Percentiles rank a stretch among this genome's conserved stretches.
These are phyloP conservation scores for Neotoma lepida DNA, from an alignment of 2,113 vertebrate species.

Conservation along the genomic window DNA sequence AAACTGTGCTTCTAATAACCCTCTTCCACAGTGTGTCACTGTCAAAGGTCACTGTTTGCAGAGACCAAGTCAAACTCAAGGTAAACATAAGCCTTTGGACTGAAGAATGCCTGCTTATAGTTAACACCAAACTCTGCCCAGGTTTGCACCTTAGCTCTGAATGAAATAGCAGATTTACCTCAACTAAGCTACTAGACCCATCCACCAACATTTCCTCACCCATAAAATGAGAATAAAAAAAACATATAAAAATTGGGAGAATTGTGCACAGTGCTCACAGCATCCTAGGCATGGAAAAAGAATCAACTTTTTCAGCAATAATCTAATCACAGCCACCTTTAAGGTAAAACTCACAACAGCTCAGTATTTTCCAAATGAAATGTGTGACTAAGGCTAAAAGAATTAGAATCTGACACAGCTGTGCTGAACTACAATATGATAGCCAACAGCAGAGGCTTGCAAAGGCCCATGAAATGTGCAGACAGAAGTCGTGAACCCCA, in stretches of 20 bases:
- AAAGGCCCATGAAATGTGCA: not conserved
- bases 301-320: not conserved
- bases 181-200: not conserved
- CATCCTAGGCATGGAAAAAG: not conserved
- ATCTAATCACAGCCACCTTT: not conserved
- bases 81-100: not conserved
- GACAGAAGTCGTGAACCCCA: not conserved
- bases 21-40: not conserved
- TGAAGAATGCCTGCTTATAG: not conserved
- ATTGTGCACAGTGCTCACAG: not conserved
- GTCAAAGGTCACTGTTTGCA: not conserved
- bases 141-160: not conserved
- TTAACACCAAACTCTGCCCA: not conserved
- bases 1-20: not conserved
- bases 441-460: not conserved
- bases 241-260: not conserved
- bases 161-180: not conserved
- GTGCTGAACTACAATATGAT: not conserved
- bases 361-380: not conserved
- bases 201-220: not conserved
- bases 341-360: not conserved
- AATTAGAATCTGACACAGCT: not conserved
- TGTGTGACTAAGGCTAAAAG: not conserved
- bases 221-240: not conserved
- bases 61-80: not conserved